Base-by-base conservation (phyloP, 2,888 invertebrate species). In the Hypena proboscidalis region DNA sequence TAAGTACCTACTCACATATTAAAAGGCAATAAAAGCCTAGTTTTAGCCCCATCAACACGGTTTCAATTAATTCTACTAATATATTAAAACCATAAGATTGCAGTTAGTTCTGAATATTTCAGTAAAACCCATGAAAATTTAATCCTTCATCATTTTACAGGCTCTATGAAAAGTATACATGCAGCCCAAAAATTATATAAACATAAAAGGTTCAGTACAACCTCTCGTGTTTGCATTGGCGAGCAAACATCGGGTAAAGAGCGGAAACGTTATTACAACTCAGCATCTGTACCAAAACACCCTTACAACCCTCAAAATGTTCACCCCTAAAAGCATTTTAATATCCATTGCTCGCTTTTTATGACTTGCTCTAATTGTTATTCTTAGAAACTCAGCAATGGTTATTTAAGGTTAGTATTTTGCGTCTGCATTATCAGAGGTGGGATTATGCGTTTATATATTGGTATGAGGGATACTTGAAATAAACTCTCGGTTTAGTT, bases 221-320 rank as follows among this genome's bases (percentile, higher is more conserved):
- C 70, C 79, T 74, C 79, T 80, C 64, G 53, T 84, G 82, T 84
- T 85, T 84, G 81, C 80, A 78, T 74, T 83, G 79, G 74, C 80
- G 67, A 70, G 79, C 78, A 85, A 85, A 87, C 80, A 85, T 78
- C 70, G 67, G 75, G 78, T 81, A 85, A 86, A 85, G 77, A 85
- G 84, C 82, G 85, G 81, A 85, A 85, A 85, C 79, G 71, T 82
- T 85, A 85, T 84, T 83, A 85, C 80, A 79, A 78, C 77, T 80
- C 77, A 60, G 64, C 58, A 50, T 43, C 57, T 25, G 8, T 56
- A 77, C 78, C 64, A 66, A 40, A 9, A 38, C 0, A 51, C 4
- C 11, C 7, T 35, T 17, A 17, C 10, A 19, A 33, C 1, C n/a
- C 1, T 8, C 15, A 35, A 7, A 33, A 21, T 30, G 13, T 36